These are phyloP conservation scores for Hymenopus coronatus DNA, from an alignment of 2,888 invertebrate species.

Conservation along the genomic window DNA sequence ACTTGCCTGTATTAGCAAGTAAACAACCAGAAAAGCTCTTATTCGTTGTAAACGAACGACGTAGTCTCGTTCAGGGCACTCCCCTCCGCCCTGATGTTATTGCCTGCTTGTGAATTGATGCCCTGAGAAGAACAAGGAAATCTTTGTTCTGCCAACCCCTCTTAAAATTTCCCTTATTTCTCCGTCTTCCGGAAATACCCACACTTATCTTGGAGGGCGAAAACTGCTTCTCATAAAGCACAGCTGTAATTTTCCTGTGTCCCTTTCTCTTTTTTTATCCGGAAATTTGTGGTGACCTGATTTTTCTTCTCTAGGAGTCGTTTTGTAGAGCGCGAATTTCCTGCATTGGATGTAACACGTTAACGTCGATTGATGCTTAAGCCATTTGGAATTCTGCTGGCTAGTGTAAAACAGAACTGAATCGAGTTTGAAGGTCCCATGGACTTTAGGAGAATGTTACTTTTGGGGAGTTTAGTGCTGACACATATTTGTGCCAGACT, in stretches of 20 bases:
- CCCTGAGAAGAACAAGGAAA: background rate
- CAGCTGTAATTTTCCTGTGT: background rate
- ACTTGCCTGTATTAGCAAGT: too few relatives aligned
- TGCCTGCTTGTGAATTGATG: background rate
- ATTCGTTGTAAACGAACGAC: background rate
- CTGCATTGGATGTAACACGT: too few relatives aligned
- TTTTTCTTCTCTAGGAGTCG: background rate
- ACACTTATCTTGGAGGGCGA: background rate
- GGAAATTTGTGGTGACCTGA: background rate
- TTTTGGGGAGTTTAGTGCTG: too few relatives aligned
- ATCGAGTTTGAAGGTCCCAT: too few relatives aligned
- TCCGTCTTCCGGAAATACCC: background rate
- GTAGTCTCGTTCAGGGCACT: background rate
- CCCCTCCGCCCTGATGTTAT: background rate
- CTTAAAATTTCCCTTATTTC: background rate
- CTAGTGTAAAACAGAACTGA: too few relatives aligned
- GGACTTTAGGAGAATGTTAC: too few relatives aligned
- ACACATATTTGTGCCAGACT: too few relatives aligned
- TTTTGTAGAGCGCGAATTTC: too few relatives aligned
- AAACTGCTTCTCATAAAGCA: background rate
- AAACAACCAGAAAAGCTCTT: background rate
- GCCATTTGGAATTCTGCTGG: too few relatives aligned
- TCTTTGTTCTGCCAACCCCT: background rate
- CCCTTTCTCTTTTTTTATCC: background rate
- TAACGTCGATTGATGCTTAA: too few relatives aligned